Percentiles rank a stretch among this genome's conserved stretches.
phyloP scores from a whole-genome alignment of 1,140 invertebrate species.

The Drosophila quadrilineata region DNA sequence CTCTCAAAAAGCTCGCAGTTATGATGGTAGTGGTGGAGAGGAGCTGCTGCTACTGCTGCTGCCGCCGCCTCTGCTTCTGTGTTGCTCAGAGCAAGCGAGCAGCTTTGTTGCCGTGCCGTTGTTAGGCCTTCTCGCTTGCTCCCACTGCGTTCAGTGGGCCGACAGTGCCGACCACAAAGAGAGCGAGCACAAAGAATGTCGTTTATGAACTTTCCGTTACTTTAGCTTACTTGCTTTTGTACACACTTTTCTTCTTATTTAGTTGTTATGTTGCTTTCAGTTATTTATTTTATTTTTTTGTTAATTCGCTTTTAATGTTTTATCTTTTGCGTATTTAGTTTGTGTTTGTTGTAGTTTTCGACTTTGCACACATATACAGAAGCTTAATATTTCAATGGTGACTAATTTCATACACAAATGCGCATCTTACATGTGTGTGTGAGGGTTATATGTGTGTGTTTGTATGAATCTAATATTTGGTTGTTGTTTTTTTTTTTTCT shows the following conservation, averaged over 20 bases:
- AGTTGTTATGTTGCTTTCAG: slow-evolving; percentile 13
- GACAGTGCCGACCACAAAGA: slow-evolving; percentile 33
- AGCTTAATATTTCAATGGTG: not conserved
- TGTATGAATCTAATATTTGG: slow-evolving; percentile 4
- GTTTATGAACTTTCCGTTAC: slow-evolving; percentile 47
- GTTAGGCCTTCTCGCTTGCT: slow-evolving; percentile 32
- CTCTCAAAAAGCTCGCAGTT: slow-evolving; percentile 24
- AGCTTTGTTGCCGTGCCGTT: slow-evolving; percentile 12
- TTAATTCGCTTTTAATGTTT: slow-evolving; percentile 6
- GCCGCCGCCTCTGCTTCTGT: not conserved
- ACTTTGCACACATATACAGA: too few species aligned
- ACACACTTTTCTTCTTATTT: slow-evolving; percentile 38
- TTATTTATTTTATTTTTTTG: slow-evolving; percentile 28
- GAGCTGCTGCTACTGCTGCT: not conserved
- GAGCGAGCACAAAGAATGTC: slow-evolving; percentile 28
- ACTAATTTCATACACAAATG: slow-evolving; percentile 5
- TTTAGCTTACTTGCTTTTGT: slow-evolving; percentile 31
- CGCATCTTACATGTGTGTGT: slow-evolving; percentile 1
- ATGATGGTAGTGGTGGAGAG: too few species aligned
- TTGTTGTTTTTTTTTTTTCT: slow-evolving; percentile 2
- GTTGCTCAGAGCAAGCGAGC: slow-evolving; percentile 2
- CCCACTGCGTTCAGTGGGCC: slow-evolving; percentile 6
- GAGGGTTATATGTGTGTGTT: slow-evolving; percentile 9
- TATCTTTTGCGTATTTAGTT: too few species aligned
- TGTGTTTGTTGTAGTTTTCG: slow-evolving; percentile 3